Percentiles rank a stretch among this genome's conserved stretches.
Evolutionary conservation across 2,797 vertebrate species (phyloP).

Genomic region (Mormyrus proboscirostris): DNA sequence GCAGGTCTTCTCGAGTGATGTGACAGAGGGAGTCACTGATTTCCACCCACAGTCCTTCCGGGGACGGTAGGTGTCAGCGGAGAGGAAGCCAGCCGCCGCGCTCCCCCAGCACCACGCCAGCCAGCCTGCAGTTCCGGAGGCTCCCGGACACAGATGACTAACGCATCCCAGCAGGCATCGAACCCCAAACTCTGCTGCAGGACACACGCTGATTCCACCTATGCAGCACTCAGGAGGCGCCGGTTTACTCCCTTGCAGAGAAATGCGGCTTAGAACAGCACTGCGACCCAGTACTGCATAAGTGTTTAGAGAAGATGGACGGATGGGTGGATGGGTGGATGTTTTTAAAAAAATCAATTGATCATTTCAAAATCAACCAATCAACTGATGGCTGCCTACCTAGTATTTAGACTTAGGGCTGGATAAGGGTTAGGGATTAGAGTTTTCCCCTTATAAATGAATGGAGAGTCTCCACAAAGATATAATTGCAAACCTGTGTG

Average conservation of each 20-base stretch:
- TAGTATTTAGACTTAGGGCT: neutral
- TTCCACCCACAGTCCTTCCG: neutral
- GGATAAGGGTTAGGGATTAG: neutral
- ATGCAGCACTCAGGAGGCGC: neutral
- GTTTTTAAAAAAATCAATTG: neutral
- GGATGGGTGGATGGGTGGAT: neutral
- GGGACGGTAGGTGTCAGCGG: neutral
- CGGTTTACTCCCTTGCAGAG: neutral
- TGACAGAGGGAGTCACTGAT: neutral
- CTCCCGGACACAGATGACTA: neutral
- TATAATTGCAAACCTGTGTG: neutral
- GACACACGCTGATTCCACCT: neutral
- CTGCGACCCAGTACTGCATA: neutral
- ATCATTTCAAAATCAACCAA: neutral
- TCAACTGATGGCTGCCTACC: neutral
- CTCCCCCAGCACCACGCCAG: neutral
- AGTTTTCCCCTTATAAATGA: neutral
- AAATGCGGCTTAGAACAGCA: neutral
- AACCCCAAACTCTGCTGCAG: neutral
- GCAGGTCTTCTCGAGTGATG: neutral
- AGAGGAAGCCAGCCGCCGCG: neutral
- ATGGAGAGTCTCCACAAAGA: neutral
- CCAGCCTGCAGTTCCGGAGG: neutral
- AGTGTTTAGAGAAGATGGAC: neutral
- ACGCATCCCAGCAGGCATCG: neutral